Evolutionary conservation across 1,140 invertebrate species (phyloP), one percentile per base, ranked within the genome.

Genomic region (Chironomus striatipennis): DNA sequence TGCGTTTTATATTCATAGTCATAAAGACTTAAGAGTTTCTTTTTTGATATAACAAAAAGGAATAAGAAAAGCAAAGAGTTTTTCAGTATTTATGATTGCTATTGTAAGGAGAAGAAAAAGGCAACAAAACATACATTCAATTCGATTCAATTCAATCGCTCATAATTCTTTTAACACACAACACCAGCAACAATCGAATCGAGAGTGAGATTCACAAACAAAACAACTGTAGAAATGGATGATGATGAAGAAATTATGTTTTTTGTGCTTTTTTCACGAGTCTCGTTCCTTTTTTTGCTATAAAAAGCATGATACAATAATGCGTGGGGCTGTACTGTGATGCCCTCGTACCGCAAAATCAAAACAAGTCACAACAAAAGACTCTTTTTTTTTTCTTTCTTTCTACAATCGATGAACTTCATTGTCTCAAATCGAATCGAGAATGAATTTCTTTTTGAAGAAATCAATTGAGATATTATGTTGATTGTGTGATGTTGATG

Each of bases 401-500:
- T 34, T 34, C 24, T 34, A 34, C 24, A 34, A 1, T 34, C 24
- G 24, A 34, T 57, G 47, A 57, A 57, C 47, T 57, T 57, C 47
- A 57, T 57, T 57, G 47, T 57, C 47, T 57, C 47, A 57, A n/a
- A 57, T 57, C 47, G 12, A 57, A 57, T 12, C 47, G 12, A 57
- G 47, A 5, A n/a, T n/a, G 47, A 34, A 34, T 34, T 34, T 34
- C 24, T 34, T 34, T n/a, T 34, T 34, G 24, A 34, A 47, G 43
- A 57, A n/a, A 57, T 57, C 47, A 57, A 57, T 57, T 57, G 47
- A 57, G 47, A 57, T 57, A 57, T 57, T 57, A 57, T 57, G 47
- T n/a, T 57, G 47, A 57, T 57, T 57, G 47, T 57, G 12, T 57
- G 47, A 57, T 57, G 47, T 57, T 15, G 47, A 57, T 57, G 47